Evolutionary conservation across 1,140 invertebrate species (phyloP).

Genomic region (Bicyclus anynana): DNA sequence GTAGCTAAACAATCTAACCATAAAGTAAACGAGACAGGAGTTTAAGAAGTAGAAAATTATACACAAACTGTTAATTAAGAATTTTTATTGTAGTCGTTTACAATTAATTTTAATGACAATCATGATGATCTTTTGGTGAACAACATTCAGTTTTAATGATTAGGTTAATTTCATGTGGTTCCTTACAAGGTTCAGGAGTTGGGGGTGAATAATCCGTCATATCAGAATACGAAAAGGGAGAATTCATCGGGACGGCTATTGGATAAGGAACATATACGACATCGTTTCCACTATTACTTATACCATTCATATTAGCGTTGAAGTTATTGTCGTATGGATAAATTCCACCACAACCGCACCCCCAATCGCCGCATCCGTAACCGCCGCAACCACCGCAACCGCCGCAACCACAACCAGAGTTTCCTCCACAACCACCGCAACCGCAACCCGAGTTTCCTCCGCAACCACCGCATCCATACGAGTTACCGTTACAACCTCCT

Average conservation of each 20-base stretch:
- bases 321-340: conserved; percentile 8
- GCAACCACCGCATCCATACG: conserved; percentile 11
- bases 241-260: conserved; percentile 8
- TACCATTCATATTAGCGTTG: not conserved
- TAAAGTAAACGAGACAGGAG: no score
- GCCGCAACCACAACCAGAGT: conserved; percentile 6
- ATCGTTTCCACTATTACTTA: conserved; percentile 4
- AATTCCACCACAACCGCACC: conserved; percentile 2
- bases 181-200: conserved; percentile 1
- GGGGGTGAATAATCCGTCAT: not conserved
- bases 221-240: not conserved
- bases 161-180: conserved; percentile 25
- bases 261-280: conserved; percentile 17
- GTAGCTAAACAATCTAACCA: no score
- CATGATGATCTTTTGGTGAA: not conserved
- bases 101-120: not conserved
- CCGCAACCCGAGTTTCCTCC: conserved; percentile 13
- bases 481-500: conserved; percentile 12
- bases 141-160: conserved; percentile 20
- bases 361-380: conserved; percentile 10
- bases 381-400: conserved; percentile 8
- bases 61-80: no score
- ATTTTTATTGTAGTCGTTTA: no score
- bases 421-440: conserved; percentile 17
- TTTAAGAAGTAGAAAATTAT: no score